Conservation (phyloP, 2,797 vertebrate species). For the Phalloptychus januarius region DNA sequence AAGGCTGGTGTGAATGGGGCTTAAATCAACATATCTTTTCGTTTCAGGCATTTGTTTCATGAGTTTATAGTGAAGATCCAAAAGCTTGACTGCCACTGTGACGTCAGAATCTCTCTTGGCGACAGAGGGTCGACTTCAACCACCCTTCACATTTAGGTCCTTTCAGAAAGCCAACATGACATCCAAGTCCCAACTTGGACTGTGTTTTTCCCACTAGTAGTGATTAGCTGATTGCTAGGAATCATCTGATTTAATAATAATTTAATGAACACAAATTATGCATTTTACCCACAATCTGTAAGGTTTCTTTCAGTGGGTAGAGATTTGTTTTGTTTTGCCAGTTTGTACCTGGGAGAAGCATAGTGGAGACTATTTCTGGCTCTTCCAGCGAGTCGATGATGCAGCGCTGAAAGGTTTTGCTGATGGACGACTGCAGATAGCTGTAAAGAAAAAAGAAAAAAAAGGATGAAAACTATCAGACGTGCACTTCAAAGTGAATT, state of each 20-base stretch:
- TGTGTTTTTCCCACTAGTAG: background rate
- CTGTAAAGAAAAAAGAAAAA: constrained; percentile 66
- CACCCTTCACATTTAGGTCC: background rate
- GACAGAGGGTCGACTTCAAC: background rate
- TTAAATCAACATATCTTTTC: background rate
- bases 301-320: background rate
- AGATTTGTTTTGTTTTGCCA: background rate
- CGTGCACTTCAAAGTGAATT: constrained; percentile 30
- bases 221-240: too few species aligned
- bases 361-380: constrained; percentile 90
- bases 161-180: background rate
- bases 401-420: constrained; percentile 89
- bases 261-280: background rate
- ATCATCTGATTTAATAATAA: background rate
- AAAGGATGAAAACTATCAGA: constrained; percentile 13
- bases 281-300: background rate
- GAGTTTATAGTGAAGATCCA: background rate
- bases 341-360: constrained; percentile 90
- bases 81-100: background rate
- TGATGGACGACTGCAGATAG: constrained; percentile 88
- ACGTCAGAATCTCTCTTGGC: background rate
- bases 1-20: background rate
- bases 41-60: background rate
- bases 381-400: constrained; percentile 87
- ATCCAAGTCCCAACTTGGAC: background rate